phyloP scores from a whole-genome alignment of 2,113 vertebrate species.

The Grus americana region DNA sequence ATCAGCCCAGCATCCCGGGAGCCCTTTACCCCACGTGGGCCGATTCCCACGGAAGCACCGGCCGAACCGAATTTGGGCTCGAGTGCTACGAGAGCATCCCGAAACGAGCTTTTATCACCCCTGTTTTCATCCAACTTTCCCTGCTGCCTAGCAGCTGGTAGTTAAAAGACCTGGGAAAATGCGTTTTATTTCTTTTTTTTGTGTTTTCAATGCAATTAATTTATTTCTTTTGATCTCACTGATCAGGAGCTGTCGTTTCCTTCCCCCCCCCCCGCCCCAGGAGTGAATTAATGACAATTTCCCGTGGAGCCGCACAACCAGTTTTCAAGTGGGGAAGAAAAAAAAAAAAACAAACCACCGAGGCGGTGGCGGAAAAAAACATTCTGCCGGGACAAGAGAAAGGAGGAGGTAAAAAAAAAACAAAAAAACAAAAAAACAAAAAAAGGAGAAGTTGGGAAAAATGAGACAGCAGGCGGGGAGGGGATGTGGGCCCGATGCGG shows the following conservation, averaged over 20 bases:
- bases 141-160: neutral
- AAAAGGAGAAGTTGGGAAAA: neutral
- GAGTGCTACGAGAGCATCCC: neutral
- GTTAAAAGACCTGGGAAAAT: neutral
- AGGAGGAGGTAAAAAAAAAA: neutral
- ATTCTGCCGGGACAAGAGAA: neutral
- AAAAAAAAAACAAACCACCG: neutral
- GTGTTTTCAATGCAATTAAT: neutral
- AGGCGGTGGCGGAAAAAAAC: rapidly evolving
- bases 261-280: no score
- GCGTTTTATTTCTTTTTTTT: neutral
- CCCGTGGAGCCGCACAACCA: neutral
- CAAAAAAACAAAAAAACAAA: neutral
- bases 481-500: rapidly evolving
- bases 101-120: neutral
- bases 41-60: neutral
- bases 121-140: neutral
- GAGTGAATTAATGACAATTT: neutral
- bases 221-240: neutral
- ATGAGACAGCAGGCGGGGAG: neutral
- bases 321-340: neutral
- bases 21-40: neutral
- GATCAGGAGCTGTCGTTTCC: neutral
- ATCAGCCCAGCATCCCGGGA: neutral
- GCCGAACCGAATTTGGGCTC: neutral